Percentiles rank a stretch among this genome's conserved stretches.
phyloP scores from a whole-genome alignment of 2,113 vertebrate genomes.

The Paradoxurus hermaphroditus region DNA sequence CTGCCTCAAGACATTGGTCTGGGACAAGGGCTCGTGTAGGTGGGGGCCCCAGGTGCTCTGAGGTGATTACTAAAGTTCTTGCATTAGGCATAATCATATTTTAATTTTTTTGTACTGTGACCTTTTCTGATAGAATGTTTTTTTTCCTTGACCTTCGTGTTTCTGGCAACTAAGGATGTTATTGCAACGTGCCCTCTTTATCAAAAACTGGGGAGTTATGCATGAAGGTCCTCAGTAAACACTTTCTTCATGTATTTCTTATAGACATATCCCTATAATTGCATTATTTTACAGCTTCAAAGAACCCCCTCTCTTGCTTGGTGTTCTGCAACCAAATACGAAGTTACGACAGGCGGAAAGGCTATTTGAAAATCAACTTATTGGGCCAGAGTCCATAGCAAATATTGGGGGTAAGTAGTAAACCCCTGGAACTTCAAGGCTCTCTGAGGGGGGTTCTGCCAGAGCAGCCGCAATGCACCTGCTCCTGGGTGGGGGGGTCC shows the following conservation, averaged over 20 bases:
- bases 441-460: neutral
- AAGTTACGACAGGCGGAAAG: conserved; percentile 90
- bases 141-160: neutral
- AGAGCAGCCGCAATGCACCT: neutral
- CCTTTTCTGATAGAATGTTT: neutral
- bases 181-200: neutral
- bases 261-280: conserved; percentile 2
- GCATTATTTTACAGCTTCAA: conserved; percentile 86
- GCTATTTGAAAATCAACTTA: conserved; percentile 91
- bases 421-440: neutral
- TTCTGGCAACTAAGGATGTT: neutral
- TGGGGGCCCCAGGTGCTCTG: neutral
- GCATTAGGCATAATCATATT: neutral
- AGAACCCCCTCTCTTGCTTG: conserved; percentile 91
- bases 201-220: neutral
- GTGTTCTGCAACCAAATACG: conserved; percentile 90
- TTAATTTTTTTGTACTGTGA: neutral
- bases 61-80: neutral
- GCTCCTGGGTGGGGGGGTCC: neutral
- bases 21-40: neutral
- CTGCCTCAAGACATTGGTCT: neutral
- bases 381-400: conserved; percentile 93
- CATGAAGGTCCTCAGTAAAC: neutral
- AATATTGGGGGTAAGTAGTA: conserved; percentile 91
- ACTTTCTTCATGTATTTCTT: conserved; percentile 13